Base-by-base conservation (phyloP, 2,888 invertebrate species). In the Lampropteryx suffumata region DNA sequence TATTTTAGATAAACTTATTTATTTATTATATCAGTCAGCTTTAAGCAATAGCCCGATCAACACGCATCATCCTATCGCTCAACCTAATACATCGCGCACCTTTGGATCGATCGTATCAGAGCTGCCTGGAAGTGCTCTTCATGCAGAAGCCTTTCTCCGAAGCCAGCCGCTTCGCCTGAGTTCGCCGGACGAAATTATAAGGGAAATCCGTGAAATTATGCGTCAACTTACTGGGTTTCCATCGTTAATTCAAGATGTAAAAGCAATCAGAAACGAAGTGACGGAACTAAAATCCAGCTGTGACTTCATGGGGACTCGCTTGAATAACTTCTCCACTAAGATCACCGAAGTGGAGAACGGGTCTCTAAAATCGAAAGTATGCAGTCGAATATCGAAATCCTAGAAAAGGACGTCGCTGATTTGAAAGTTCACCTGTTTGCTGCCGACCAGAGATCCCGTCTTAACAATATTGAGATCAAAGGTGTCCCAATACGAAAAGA, bases 151-250 rank as follows among this genome's bases (percentile, higher is more conserved):
- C 10, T 8, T 0, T 40, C 35, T 7, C 40, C 17, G 2, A 30
- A 17, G 13, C 14, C 39, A 0, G 9, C 24, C 1, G n/a, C 3
- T 11, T 21, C 28, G 1, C 28, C 28, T 1, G 28, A 40, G 10
- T 14, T 13, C 0, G 5, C 37, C 8, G 5, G 41, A 32, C 3
- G 12, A 24, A 7, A 8, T 43, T 8, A 33, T 43, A 34, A 27
- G 34, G 3, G 32, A 39, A 11, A 14, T 44, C 24, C 1, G 29
- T 44, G 36, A 30, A 44, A 6, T 8, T 17, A 10, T 29, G n/a
- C n/a, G n/a, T n/a, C n/a, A 50, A 12, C 43, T 47, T 2, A 39
- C 34, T n/a, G 17, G 30, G 30, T 17, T 54, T 4, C 39, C 54
- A 5, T 11, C 7, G 6, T 17, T 54, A 7, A 11, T 28, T 7